Evolutionary conservation across 2,888 invertebrate species (phyloP).

Genomic region (Drosophila histrio): DNA sequence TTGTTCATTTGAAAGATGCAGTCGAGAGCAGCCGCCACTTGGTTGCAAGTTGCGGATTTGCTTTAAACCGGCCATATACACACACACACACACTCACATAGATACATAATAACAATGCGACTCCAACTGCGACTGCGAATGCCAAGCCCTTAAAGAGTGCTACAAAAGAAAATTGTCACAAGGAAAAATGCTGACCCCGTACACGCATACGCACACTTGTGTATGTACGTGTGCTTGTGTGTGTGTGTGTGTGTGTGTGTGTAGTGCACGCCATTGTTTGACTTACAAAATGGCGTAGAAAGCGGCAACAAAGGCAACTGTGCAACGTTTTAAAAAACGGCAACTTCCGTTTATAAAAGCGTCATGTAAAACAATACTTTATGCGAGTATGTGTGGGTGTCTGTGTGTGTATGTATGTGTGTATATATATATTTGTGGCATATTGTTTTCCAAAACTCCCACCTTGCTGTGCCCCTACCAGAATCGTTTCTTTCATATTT

Average conservation of each 20-base stretch:
- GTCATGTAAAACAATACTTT: conserved; percentile 75
- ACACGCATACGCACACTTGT: conserved; percentile 18
- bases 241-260: conserved; percentile 19
- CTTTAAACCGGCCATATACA: conserved; percentile 54
- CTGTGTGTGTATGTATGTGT: conserved; percentile 8
- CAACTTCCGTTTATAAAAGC: conserved; percentile 75
- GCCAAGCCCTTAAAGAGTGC: conserved; percentile 63
- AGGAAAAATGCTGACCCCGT: conserved; percentile 62
- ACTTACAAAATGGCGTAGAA: conserved; percentile 76
- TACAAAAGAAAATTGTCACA: conserved; percentile 66
- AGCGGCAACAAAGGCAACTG: conserved; percentile 65
- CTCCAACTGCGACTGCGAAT: conserved; percentile 24
- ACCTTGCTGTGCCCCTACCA: not conserved
- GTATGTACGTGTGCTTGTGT: conserved; percentile 9
- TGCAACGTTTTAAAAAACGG: conserved; percentile 66
- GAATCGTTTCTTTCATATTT: conserved; percentile 4
- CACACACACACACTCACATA: conserved; percentile 20
- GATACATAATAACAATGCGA: conserved; percentile 25
- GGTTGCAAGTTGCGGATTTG: conserved; percentile 58
- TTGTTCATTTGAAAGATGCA: conserved; percentile 74
- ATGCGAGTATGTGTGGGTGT: conserved; percentile 13
- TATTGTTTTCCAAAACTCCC: conserved; percentile 66
- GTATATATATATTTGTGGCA: conserved; percentile 43
- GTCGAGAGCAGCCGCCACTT: conserved; percentile 59
- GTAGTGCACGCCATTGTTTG: conserved; percentile 66